These are phyloP conservation scores for Sternotherus odoratus DNA, from an alignment of 2,797 vertebrate species.

Conservation along the genomic window DNA sequence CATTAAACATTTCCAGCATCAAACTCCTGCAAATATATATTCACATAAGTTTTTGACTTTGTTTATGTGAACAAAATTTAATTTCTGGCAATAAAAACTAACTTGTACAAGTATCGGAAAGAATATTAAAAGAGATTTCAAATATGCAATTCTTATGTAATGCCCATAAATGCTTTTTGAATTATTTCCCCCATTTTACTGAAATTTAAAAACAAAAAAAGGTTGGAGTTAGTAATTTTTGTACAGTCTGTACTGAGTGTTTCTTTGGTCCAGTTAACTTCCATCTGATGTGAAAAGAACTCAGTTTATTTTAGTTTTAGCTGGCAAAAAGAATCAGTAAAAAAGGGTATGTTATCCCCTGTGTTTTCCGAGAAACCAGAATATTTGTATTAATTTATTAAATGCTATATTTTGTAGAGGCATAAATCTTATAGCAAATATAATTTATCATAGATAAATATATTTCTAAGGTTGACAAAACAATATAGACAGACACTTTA, in stretches of 20 bases:
- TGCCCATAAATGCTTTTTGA: neutral
- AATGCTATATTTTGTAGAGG: neutral
- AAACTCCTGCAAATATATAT: neutral
- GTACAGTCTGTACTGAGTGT: conserved; percentile 20
- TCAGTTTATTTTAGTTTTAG: neutral
- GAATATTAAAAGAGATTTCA: neutral
- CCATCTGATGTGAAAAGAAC: neutral
- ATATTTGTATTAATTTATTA: neutral
- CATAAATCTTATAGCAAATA: conserved; percentile 11
- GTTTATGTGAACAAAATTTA: neutral
- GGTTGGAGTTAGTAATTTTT: neutral
- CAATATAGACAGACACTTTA: neutral
- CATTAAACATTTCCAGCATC: neutral
- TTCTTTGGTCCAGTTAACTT: neutral
- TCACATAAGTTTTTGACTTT: too few relatives aligned
- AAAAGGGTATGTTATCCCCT: neutral
- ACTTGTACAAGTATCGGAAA: neutral
- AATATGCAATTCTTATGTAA: neutral
- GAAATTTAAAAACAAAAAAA: neutral
- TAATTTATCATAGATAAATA: neutral
- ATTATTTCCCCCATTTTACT: neutral
- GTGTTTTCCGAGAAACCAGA: neutral
- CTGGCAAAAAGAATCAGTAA: neutral
- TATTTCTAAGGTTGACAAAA: neutral
- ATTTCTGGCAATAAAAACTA: neutral